These are phyloP conservation scores for Engraulis encrasicolus DNA, from an alignment of 2,113 vertebrate genomes.

Conservation along the genomic window DNA sequence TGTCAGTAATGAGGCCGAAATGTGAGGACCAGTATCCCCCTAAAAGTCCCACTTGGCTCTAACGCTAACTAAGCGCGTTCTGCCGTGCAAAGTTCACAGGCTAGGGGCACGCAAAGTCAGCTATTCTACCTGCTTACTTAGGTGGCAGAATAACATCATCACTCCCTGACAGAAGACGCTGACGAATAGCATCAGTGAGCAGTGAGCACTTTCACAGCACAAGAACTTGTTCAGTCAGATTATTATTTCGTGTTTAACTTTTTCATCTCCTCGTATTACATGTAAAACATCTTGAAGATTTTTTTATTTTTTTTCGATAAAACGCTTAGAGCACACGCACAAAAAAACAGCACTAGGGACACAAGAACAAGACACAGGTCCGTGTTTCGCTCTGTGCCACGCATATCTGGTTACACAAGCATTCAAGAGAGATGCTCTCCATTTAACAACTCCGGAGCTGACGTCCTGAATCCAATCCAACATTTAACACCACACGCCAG, in stretches of 20 bases:
- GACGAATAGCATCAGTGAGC: neutral
- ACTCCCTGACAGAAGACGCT: neutral
- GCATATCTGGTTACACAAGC: neutral
- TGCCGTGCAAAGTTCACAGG: neutral
- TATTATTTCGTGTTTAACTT: too few relatives aligned
- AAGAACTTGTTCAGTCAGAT: neutral
- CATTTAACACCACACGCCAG: neutral
- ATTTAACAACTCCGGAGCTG: neutral
- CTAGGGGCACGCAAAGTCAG: too few relatives aligned
- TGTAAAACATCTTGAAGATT: too few relatives aligned
- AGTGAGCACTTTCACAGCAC: neutral
- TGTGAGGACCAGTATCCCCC: neutral
- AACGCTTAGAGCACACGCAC: neutral
- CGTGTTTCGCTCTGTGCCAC: neutral
- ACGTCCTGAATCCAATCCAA: neutral
- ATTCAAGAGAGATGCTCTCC: neutral
- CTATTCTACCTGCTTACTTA: neutral
- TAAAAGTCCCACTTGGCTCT: neutral
- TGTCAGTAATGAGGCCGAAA: neutral
- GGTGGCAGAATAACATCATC: neutral
- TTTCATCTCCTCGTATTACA: too few relatives aligned
- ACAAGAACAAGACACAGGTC: neutral
- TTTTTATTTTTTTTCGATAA: too few relatives aligned
- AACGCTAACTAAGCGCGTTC: neutral
- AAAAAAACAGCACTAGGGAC: neutral